Evolutionary conservation across 2,888 invertebrate genomes (phyloP), one percentile per base, ranked within the genome.

Genomic region (Stenoptilia bipunctidactyla): DNA sequence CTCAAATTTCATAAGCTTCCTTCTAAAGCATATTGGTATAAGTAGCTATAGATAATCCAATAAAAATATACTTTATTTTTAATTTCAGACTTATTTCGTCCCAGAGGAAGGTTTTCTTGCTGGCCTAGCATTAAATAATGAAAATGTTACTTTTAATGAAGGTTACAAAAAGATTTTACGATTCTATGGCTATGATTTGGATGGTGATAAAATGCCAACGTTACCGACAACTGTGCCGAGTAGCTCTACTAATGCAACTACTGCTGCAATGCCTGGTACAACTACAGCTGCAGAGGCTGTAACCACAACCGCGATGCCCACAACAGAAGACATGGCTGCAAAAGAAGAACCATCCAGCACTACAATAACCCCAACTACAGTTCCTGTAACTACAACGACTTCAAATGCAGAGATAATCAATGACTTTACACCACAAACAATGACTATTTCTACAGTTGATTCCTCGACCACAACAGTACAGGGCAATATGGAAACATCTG

Each of bases 181-280:
- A 48, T 93, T 93, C 65, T 94, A 94, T 55, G 94, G 94, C 1
- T 94, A 92, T 54, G 92, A 93, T 66, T 82, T 92, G 41, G 87
- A 88, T 41, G 73, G 64, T 41, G 76, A 79, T 37, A 64, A 68
- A 41, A 42, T 66, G 34, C 70, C 70, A n/a, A 64, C 64, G 15
- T 47, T 66, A 40, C 50, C 66, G 1, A 54, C 64, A 20, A 53
- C 51, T 13, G 61, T 61, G 44, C 52, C 45, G 39, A 58, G 58
- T 15, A 45, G 52, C 36, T 61, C 58, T 45, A 58, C 45, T 15
- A 56, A 61, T 2, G 54, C 51, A 13, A 46, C 50, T 13, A 45
- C 55, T 13, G 52, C 50, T n/a, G 35, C 47, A n/a, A 42, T 46
- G 1, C n/a, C n/a, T n/a, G n/a, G n/a, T n/a, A 40, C 49, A 6